Percentiles rank a stretch among this genome's conserved stretches.
Evolutionary conservation across 2,888 invertebrate species (phyloP).

Genomic region (Abrostola tripartita): DNA sequence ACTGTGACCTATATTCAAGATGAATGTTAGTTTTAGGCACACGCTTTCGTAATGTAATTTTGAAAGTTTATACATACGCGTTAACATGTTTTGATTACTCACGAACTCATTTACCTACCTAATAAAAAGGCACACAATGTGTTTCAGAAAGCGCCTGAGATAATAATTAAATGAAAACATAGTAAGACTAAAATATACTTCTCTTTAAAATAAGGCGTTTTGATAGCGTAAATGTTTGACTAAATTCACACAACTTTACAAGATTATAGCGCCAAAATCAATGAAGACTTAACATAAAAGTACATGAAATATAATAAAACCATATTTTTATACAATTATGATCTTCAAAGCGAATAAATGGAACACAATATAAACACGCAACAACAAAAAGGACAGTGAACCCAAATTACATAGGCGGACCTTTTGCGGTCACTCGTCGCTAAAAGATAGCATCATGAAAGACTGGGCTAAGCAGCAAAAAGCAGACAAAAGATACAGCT

Average conservation of each 20-base stretch:
- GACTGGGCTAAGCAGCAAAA: slow-evolving; percentile 68
- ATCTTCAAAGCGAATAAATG: too few species aligned
- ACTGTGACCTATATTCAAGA: too few species aligned
- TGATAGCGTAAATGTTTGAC: not conserved
- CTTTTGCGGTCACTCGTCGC: slow-evolving; percentile 67
- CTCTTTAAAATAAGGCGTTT: not conserved
- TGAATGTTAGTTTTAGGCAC: too few species aligned
- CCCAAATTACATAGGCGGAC: slow-evolving; percentile 58
- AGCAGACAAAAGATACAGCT: slow-evolving; percentile 75
- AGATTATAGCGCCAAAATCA: not conserved
- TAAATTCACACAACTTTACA: too few species aligned
- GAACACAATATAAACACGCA: slow-evolving; percentile 11
- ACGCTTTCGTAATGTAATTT: too few species aligned
- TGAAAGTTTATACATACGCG: too few species aligned
- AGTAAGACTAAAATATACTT: not conserved
- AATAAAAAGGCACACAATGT: not conserved
- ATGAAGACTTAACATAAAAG: not conserved
- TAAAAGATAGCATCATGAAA: slow-evolving; percentile 69
- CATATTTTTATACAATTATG: too few species aligned
- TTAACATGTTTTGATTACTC: too few species aligned
- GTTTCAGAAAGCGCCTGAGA: not conserved
- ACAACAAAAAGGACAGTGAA: slow-evolving; percentile 53
- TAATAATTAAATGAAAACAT: not conserved
- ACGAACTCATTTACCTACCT: too few species aligned
- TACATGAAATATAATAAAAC: not conserved